Percentiles rank a stretch among this genome's conserved stretches.
These are phyloP conservation scores for Eclectus roratus DNA, from an alignment of 2,113 vertebrate genomes.

Conservation along the genomic window DNA sequence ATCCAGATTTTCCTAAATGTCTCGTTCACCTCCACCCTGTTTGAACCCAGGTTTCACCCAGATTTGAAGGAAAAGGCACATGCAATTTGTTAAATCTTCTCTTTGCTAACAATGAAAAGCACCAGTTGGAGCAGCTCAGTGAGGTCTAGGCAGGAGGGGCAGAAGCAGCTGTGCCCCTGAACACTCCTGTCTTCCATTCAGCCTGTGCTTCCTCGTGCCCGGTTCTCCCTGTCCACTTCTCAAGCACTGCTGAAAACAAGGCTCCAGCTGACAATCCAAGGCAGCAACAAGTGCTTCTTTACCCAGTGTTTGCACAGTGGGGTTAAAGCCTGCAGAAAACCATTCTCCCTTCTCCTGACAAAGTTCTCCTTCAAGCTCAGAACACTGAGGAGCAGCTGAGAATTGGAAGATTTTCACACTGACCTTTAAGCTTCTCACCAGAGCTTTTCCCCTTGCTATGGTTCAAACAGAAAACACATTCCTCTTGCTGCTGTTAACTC, in stretches of 20 bases:
- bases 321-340: background rate
- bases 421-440: background rate
- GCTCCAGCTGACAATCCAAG: background rate
- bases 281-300: background rate
- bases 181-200: fast-evolving
- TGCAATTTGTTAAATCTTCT: background rate
- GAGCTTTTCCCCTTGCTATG: background rate
- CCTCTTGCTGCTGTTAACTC: background rate
- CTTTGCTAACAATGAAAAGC: background rate
- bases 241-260: background rate
- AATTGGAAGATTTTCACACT: background rate
- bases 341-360: background rate
- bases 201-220: background rate
- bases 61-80: background rate
- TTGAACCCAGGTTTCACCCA: background rate
- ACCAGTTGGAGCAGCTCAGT: background rate
- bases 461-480: background rate
- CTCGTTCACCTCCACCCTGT: too few relatives aligned
- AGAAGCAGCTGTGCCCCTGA: background rate
- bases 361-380: background rate
- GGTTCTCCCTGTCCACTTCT: background rate
- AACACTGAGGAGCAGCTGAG: background rate
- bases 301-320: background rate
- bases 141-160: background rate
- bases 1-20: background rate